Percentiles rank a stretch among this genome's conserved stretches.
Evolutionary conservation across 2,113 vertebrate genomes (phyloP).

Genomic region (Gobiocypris rarus): DNA sequence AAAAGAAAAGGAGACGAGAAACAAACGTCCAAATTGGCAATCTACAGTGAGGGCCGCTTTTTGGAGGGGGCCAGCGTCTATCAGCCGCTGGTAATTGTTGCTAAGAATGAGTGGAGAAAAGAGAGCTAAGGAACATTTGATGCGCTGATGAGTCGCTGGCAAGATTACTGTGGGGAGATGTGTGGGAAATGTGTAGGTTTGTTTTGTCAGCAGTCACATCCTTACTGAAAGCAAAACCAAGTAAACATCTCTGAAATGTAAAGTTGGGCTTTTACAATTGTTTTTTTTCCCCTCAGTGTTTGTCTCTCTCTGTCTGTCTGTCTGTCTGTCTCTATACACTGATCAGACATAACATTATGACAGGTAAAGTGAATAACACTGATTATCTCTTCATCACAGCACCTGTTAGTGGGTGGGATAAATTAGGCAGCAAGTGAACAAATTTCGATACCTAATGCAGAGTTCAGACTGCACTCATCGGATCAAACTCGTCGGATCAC

Average conservation of each 20-base stretch:
- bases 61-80: slow-evolving; percentile 46
- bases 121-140: slow-evolving; percentile 6
- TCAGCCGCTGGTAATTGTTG: slow-evolving; percentile 55
- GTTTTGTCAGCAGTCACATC: slow-evolving; percentile 25
- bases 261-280: not conserved
- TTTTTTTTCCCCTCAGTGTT: not conserved
- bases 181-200: slow-evolving; percentile 13
- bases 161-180: slow-evolving; percentile 5
- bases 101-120: slow-evolving; percentile 40
- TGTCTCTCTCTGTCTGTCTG: not conserved
- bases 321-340: not conserved
- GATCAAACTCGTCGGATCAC: no score
- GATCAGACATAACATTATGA: no score
- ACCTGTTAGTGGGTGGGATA: no score
- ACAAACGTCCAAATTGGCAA: slow-evolving; percentile 73
- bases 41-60: slow-evolving; percentile 61
- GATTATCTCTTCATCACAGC: no score
- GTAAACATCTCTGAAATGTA: not conserved
- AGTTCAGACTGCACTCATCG: no score
- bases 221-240: not conserved
- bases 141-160: slow-evolving; percentile 39
- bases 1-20: slow-evolving; percentile 58
- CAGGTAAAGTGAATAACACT: no score
- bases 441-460: no score
- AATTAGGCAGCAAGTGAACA: no score